A percentile compares a stretch with the other conserved stretches of the same genome.
Evolutionary conservation across 1,140 invertebrate genomes (phyloP).

Genomic region (Sycobia sp.): DNA sequence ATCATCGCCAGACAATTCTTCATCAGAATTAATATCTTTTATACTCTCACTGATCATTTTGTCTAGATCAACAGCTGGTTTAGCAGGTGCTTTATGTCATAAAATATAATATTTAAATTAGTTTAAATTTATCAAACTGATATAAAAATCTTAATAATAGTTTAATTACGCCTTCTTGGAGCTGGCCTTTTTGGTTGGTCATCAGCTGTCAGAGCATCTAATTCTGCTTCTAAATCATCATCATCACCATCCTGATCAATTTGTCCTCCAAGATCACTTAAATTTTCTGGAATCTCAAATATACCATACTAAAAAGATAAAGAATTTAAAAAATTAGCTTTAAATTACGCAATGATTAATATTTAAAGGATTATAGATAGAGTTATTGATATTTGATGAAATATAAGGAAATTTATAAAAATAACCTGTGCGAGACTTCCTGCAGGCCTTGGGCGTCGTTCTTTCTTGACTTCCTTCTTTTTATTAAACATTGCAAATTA

Average conservation of each 20-base stretch:
- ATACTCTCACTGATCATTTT: constrained; percentile 76
- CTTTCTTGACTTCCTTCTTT: constrained; percentile 58
- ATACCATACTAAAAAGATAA: constrained; percentile 70
- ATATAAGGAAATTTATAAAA: constrained; percentile 24
- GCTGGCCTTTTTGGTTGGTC: constrained; percentile 57
- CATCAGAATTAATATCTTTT: constrained; percentile 74
- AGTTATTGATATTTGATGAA: constrained; percentile 13
- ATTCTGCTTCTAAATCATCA: constrained; percentile 84
- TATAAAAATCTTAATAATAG: neutral
- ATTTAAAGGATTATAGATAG: neutral
- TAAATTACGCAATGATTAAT: too few species aligned
- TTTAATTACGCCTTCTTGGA: constrained; percentile 16
- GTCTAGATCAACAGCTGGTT: constrained; percentile 65
- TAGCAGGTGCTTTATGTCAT: constrained; percentile 39
- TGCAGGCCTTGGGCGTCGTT: constrained; percentile 51
- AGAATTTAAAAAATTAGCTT: constrained; percentile 21
- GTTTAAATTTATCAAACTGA: constrained; percentile 10
- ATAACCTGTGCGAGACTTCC: constrained; percentile 59
- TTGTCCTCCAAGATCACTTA: constrained; percentile 62
- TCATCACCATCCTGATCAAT: constrained; percentile 69
- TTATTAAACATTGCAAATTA: constrained; percentile 65
- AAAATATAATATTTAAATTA: constrained; percentile 5
- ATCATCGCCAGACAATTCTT: constrained; percentile 74
- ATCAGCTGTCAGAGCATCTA: constrained; percentile 74
- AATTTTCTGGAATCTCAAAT: constrained; percentile 72